Percentiles rank a stretch among this genome's conserved stretches.
Evolutionary conservation across 2,888 invertebrate genomes (phyloP).

Genomic region (Auanema sp.): DNA sequence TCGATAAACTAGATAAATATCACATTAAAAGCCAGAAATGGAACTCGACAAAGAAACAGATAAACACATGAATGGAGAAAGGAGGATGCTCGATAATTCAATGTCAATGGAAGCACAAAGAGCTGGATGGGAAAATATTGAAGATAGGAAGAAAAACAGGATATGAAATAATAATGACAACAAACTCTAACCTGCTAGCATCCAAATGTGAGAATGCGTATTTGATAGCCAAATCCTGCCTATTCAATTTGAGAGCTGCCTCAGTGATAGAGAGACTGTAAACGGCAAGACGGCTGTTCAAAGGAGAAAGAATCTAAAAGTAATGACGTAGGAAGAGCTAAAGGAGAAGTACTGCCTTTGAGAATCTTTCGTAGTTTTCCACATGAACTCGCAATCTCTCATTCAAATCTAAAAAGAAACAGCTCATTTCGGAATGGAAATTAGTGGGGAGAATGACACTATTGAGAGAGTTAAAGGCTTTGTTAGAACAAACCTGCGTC

Average conservation of each 20-base stretch:
- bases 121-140: neutral
- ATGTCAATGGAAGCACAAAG: neutral
- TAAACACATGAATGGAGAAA: neutral
- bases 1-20: neutral
- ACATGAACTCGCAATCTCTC: slow-evolving; percentile 5
- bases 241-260: slow-evolving; percentile 9
- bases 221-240: slow-evolving; percentile 8
- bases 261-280: slow-evolving; percentile 9
- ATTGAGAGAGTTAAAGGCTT: slow-evolving; percentile 1
- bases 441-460: neutral
- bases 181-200: neutral
- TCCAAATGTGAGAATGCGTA: slow-evolving; percentile 7
- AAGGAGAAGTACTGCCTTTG: slow-evolving; percentile 4
- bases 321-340: neutral
- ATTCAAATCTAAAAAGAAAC: slow-evolving; percentile 7
- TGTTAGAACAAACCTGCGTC: neutral
- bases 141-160: neutral
- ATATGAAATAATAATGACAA: neutral
- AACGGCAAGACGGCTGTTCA: slow-evolving; percentile 19
- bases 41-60: neutral
- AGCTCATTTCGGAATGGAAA: slow-evolving; percentile 1
- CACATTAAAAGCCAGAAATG: neutral
- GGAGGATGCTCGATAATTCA: neutral
- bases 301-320: slow-evolving; percentile 20
- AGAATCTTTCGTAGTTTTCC: slow-evolving; percentile 14